Conservation (phyloP, 1,140 invertebrate genomes). For the Battus philenor region DNA sequence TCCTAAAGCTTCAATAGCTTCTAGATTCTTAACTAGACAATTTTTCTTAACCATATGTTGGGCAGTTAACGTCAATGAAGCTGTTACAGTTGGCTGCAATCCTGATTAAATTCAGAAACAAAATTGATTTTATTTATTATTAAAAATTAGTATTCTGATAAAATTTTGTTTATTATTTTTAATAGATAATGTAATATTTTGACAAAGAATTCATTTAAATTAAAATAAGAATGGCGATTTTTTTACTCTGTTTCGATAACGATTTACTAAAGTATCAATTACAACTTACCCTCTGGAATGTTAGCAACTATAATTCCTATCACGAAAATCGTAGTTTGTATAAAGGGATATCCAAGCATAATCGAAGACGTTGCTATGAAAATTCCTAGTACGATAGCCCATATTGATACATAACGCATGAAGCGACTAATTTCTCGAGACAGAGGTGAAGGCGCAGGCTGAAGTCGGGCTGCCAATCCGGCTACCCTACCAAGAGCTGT, state of each 20-base stretch:
- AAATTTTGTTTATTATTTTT: not conserved
- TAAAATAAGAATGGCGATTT: constrained; percentile 7
- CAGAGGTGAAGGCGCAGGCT: constrained; percentile 53
- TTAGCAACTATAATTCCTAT: constrained; percentile 65
- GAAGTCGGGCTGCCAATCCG: constrained; percentile 49
- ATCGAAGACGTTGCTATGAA: constrained; percentile 46
- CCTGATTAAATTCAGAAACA: too few species aligned
- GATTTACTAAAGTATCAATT: not conserved
- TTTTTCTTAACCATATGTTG: constrained; percentile 59
- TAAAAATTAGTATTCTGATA: not conserved
- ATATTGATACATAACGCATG: constrained; percentile 53
- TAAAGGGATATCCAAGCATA: constrained; percentile 53
- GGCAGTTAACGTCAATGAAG: constrained; percentile 58
- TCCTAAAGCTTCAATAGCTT: constrained; percentile 60
- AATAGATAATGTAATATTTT: too few species aligned
- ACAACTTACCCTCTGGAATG: constrained; percentile 68
- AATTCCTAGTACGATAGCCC: constrained; percentile 46
- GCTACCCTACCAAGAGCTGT: constrained; percentile 61
- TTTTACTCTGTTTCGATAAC: not conserved
- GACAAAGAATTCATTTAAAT: not conserved
- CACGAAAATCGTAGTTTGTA: constrained; percentile 59
- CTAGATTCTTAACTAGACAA: constrained; percentile 61
- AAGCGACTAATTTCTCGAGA: constrained; percentile 45
- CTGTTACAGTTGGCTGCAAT: constrained; percentile 62
- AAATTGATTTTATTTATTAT: not conserved